phyloP scores from a whole-genome alignment of 2,113 vertebrate species.

The Aythya baeri region DNA sequence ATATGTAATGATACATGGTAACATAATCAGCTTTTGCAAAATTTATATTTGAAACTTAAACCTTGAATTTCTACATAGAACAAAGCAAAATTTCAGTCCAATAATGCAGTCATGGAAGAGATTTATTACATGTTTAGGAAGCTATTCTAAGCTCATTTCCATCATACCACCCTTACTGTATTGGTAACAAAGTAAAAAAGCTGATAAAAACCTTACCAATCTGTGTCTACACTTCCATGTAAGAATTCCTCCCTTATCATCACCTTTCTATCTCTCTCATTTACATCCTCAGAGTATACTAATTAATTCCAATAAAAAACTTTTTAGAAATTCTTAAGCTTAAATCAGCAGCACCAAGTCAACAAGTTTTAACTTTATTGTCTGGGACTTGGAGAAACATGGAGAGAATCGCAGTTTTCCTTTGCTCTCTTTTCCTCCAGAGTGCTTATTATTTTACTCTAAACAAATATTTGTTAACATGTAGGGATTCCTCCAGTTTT shows the following conservation, averaged over 20 bases:
- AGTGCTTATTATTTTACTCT: too few relatives aligned
- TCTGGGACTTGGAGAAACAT: too few relatives aligned
- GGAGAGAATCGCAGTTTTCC: too few relatives aligned
- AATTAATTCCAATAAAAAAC: background rate
- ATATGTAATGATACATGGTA: background rate
- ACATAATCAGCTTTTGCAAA: background rate
- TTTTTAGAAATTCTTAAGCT: background rate
- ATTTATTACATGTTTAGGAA: background rate
- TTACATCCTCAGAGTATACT: background rate
- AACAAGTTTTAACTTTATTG: too few relatives aligned
- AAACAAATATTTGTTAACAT: too few relatives aligned
- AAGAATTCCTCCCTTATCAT: background rate
- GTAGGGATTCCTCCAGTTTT: too few relatives aligned
- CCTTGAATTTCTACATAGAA: background rate
- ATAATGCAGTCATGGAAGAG: background rate
- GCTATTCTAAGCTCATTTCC: background rate
- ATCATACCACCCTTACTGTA: background rate
- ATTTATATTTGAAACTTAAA: background rate
- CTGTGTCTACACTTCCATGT: rapidly evolving
- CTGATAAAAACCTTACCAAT: background rate
- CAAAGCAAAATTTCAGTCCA: background rate
- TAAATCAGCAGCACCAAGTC: background rate
- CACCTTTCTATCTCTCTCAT: background rate
- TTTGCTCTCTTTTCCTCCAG: too few relatives aligned
- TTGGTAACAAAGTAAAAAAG: background rate